Evolutionary conservation across 1,140 invertebrate genomes (phyloP).

Genomic region (Drosophila melanica): DNA sequence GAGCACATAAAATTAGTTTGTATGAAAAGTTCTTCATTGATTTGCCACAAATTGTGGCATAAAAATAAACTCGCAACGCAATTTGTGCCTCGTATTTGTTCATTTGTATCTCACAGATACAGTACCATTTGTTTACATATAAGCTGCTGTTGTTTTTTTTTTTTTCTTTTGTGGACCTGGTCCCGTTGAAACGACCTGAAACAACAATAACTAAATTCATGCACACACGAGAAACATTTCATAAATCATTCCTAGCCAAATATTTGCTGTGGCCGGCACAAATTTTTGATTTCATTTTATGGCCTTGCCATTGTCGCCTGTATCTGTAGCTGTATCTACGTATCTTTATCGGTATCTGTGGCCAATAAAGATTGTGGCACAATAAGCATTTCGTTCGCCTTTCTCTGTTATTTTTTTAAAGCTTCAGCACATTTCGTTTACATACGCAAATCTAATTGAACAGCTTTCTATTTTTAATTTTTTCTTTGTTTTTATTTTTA

Average conservation of each 20-base stretch:
- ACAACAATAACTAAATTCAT: not conserved
- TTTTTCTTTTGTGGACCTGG: not conserved
- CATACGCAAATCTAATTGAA: slow-evolving; percentile 38
- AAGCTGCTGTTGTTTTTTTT: slow-evolving; percentile 32
- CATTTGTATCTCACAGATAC: slow-evolving; percentile 59
- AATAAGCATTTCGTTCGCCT: slow-evolving; percentile 50
- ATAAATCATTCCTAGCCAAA: slow-evolving; percentile 58
- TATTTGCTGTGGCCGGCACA: slow-evolving; percentile 66
- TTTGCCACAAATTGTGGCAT: slow-evolving; percentile 80
- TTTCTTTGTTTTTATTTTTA: slow-evolving; percentile 23
- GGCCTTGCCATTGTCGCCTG: slow-evolving; percentile 53
- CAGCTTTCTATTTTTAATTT: not conserved
- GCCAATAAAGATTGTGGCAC: slow-evolving; percentile 67
- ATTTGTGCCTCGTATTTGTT: slow-evolving; percentile 61
- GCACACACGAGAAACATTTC: slow-evolving; percentile 44
- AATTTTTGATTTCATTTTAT: slow-evolving; percentile 73
- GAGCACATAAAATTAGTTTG: slow-evolving; percentile 43
- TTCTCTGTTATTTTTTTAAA: slow-evolving; percentile 28
- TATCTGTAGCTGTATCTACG: slow-evolving; percentile 8
- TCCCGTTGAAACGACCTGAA: not conserved
- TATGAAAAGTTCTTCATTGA: slow-evolving; percentile 62
- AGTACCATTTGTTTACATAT: slow-evolving; percentile 52
- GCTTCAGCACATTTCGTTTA: slow-evolving; percentile 60
- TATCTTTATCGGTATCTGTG: slow-evolving; percentile 31
- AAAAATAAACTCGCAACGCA: slow-evolving; percentile 65